Base-by-base conservation (phyloP, 1,140 invertebrate genomes). In the Drosophila prosaltans region DNA sequence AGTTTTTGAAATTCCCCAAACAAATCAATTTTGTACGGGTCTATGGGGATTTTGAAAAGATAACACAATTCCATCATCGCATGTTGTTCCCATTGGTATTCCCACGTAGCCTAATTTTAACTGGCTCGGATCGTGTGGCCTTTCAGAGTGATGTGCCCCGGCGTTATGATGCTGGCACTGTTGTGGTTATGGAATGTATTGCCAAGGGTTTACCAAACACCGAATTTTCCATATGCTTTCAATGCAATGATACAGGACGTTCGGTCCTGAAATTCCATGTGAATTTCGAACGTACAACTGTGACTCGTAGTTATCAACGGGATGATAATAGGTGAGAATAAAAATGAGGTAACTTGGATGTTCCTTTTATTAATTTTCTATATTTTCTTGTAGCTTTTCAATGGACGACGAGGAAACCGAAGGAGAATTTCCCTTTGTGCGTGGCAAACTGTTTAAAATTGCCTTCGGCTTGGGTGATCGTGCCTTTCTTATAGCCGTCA, bases 161-260 rank as follows among this genome's bases (percentile, higher is more conserved):
- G 4, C 72, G 89, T 8, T 92, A 92, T 21, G 91, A 92, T 69
- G 78, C 83, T 1, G 91, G 91, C 36, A 92, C 91, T 11, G 91
- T 92, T 16, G 91, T 91, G 51, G 91, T 80, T 55, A 89, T 92
- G 88, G 91, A 92, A 43, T 92, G 91, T 64, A 92, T 92, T 54
- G 89, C 83, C 55, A 92, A 91, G 48, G 91, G 91, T 2, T 91
- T 91, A 28, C 83, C 89, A 11, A 89, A 66, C 10, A 80, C 91
- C 4, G 91, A 92, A 57, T 92, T 92, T 57, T 92, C 91, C 7
- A 91, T 92, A 45, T 92, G 91, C n/a, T 92, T 92, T 40, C 83
- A 83, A 43, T 92, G 91, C 80, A 92, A 92, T 63, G 91, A 92
- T 26, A 89, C 89, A 2, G 89, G 91, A 3, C 72, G 91, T 1